Conservation (phyloP, 2,113 vertebrate species). For the Myocastor coypus region DNA sequence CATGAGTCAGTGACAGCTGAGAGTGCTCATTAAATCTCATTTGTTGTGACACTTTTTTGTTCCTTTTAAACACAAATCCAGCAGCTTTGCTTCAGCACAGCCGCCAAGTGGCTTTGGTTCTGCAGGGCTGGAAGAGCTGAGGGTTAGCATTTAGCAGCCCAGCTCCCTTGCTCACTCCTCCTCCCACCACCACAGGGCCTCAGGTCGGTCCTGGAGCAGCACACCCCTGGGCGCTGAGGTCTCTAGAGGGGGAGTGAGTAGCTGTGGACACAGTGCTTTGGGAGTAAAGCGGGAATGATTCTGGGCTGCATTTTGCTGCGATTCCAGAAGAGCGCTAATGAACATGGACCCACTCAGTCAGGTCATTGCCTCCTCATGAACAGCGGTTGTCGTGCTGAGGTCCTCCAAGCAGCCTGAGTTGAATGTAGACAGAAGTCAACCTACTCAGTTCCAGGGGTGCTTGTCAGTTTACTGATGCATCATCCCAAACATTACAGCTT, state of each 20-base stretch:
- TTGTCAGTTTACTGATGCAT: neutral
- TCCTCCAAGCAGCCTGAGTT: neutral
- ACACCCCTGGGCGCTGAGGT: neutral
- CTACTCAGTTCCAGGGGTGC: neutral
- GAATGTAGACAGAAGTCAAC: neutral
- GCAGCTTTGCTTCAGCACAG: neutral
- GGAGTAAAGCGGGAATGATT: neutral
- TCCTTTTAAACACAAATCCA: constrained; percentile 56
- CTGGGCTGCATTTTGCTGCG: neutral
- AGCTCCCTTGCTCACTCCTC: neutral
- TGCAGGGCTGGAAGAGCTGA: neutral
- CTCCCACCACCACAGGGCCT: rapidly evolving
- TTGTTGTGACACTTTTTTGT: constrained; percentile 52
- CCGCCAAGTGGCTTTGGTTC: neutral
- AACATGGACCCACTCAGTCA: neutral
- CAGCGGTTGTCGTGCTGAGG: neutral
- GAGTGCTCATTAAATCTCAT: constrained; percentile 56
- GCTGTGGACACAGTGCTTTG: neutral
- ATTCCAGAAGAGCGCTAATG: constrained; percentile 9
- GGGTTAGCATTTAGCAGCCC: neutral
- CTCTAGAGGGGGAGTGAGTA: neutral
- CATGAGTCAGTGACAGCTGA: constrained; percentile 54
- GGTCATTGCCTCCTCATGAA: neutral
- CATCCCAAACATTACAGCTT: neutral
- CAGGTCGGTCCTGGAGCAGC: neutral